Percentiles rank a stretch among this genome's conserved stretches.
Evolutionary conservation across 2,113 vertebrate genomes (phyloP).

Genomic region (Oryzias celebensis): DNA sequence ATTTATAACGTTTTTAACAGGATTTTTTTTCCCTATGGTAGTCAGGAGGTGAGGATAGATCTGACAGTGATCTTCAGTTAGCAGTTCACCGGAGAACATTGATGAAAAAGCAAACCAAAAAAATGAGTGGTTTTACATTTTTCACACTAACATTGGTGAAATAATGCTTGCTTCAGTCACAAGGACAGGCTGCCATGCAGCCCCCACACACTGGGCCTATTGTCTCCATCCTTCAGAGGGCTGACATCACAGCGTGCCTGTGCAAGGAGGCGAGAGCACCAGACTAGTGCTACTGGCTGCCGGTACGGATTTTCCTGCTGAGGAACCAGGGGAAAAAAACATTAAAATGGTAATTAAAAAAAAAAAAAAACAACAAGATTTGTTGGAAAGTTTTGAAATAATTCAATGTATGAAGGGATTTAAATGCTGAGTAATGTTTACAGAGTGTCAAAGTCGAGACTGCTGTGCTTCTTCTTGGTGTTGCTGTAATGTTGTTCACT

Average conservation of each 20-base stretch:
- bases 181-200: conserved; percentile 21
- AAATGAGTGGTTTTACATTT: not conserved
- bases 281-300: conserved; percentile 4
- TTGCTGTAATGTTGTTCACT: conserved; percentile 34
- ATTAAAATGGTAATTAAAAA: conserved; percentile 58
- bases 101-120: not conserved
- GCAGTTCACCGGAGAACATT: too few relatives aligned
- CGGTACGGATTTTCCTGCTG: conserved; percentile 23
- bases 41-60: too few relatives aligned
- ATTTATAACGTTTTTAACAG: too few relatives aligned
- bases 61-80: too few relatives aligned
- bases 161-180: conserved; percentile 33
- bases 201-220: conserved; percentile 57
- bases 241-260: conserved; percentile 55
- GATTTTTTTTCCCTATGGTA: too few relatives aligned
- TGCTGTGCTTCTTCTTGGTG: conserved; percentile 33
- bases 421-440: conserved; percentile 17
- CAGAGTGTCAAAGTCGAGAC: conserved; percentile 39
- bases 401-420: not conserved
- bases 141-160: not conserved
- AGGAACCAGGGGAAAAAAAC: conserved; percentile 13
- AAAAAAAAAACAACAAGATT: not conserved
- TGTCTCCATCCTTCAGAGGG: conserved; percentile 40
- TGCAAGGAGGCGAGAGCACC: conserved; percentile 70
- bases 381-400: not conserved